These are phyloP conservation scores for Mythimna lalbum DNA, from an alignment of 2,888 invertebrate genomes.

Conservation along the genomic window DNA sequence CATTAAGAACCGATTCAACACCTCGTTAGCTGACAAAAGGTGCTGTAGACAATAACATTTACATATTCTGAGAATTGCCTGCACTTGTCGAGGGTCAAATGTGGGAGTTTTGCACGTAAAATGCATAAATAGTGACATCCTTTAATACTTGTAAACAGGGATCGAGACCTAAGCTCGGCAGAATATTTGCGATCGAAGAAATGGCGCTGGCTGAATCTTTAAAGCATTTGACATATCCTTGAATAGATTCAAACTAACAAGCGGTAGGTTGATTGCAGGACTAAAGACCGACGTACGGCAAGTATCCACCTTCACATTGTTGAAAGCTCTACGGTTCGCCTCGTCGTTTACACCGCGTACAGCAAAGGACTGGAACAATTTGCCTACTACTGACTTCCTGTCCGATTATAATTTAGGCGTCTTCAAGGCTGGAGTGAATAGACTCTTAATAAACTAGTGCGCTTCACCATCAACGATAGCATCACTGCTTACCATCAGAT, in stretches of 20 bases:
- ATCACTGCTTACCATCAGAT: too few species aligned
- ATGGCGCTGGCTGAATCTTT: background rate
- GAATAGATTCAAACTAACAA: background rate
- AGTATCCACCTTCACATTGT: too few species aligned
- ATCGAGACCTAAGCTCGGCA: constrained; percentile 17
- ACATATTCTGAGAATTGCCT: constrained; percentile 41
- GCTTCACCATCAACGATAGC: too few species aligned
- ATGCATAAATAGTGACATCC: constrained; percentile 26
- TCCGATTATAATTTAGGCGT: background rate
- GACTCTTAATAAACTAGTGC: too few species aligned
- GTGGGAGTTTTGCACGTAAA: constrained; percentile 31
- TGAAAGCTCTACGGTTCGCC: too few species aligned
- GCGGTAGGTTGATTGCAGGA: background rate
- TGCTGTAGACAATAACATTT: constrained; percentile 28
- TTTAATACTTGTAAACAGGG: constrained; percentile 34
- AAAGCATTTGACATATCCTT: background rate
- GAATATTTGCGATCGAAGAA: background rate
- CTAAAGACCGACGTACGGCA: too few species aligned
- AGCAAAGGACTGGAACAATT: too few species aligned
- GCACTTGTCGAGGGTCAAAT: constrained; percentile 22
- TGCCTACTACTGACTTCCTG: too few species aligned
- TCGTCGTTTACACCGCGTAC: too few species aligned
- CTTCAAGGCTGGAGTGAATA: too few species aligned
- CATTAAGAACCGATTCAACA: constrained; percentile 41
- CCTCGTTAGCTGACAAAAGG: constrained; percentile 42